phyloP scores from a whole-genome alignment of 2,113 vertebrate genomes.

The Machaerirhynchus nigripectus region DNA sequence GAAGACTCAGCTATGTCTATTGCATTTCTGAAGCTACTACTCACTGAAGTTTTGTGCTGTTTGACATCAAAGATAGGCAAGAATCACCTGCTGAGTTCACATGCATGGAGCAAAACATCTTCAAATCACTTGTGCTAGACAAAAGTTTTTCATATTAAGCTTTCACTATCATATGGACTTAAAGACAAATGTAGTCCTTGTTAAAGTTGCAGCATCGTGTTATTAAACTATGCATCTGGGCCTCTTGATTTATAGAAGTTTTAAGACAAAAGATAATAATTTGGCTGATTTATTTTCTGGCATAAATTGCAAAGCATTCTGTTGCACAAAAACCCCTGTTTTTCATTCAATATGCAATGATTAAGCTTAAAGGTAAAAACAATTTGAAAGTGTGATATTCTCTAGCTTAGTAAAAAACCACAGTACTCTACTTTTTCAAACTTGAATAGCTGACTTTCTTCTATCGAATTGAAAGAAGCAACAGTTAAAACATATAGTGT shows the following conservation, averaged over 20 bases:
- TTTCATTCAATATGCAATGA: slow-evolving; percentile 59
- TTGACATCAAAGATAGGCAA: slow-evolving; percentile 92
- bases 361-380: slow-evolving; percentile 68
- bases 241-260: slow-evolving; percentile 58
- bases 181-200: slow-evolving; percentile 79
- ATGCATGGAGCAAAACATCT: slow-evolving; percentile 97
- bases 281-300: slow-evolving; percentile 47
- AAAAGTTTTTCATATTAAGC: slow-evolving; percentile 94
- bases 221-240: slow-evolving; percentile 68
- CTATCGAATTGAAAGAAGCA: slow-evolving; percentile 18
- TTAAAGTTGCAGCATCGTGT: slow-evolving; percentile 68
- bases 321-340: slow-evolving; percentile 11
- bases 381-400: slow-evolving; percentile 33
- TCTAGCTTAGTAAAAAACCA: slow-evolving; percentile 45
- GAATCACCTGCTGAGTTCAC: slow-evolving; percentile 97
- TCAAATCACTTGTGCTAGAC: slow-evolving; percentile 99
- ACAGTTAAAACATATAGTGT: slow-evolving; percentile 36
- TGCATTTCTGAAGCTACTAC: slow-evolving; percentile 94
- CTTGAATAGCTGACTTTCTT: slow-evolving; percentile 62
- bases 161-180: slow-evolving; percentile 76
- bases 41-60: slow-evolving; percentile 96
- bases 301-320: slow-evolving; percentile 37
- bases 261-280: slow-evolving; percentile 53
- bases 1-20: slow-evolving; percentile 91
- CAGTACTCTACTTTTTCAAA: slow-evolving; percentile 53